These are phyloP conservation scores for Corynorhinus townsendii DNA, from an alignment of 2,113 vertebrate genomes.

Conservation along the genomic window DNA sequence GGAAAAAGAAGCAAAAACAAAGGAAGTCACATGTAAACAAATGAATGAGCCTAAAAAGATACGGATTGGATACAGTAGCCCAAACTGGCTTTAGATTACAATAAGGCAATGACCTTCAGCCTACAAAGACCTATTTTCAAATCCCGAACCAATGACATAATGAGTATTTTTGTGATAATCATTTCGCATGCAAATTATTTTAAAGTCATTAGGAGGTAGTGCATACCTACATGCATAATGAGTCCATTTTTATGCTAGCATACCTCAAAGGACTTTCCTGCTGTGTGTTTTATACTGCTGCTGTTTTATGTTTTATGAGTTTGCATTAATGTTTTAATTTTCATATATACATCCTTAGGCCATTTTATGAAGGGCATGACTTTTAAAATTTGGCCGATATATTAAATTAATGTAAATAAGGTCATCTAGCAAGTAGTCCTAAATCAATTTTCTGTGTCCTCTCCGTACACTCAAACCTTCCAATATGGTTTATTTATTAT, in stretches of 20 bases:
- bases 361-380: slow-evolving; percentile 68
- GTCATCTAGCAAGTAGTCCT: slow-evolving; percentile 35
- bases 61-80: neutral
- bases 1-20: slow-evolving; percentile 21
- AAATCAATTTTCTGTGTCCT: slow-evolving; percentile 55
- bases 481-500: slow-evolving; percentile 54
- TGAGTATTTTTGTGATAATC: neutral
- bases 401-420: slow-evolving; percentile 65
- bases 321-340: slow-evolving; percentile 70
- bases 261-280: slow-evolving; percentile 38
- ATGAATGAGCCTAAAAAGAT: neutral
- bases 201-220: slow-evolving; percentile 19
- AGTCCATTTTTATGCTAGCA: slow-evolving; percentile 32
- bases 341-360: slow-evolving; percentile 64
- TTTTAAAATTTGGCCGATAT: slow-evolving; percentile 52
- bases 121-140: neutral
- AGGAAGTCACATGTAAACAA: neutral
- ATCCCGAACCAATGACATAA: neutral
- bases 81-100: neutral
- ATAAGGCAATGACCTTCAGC: slow-evolving; percentile 31
- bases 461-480: slow-evolving; percentile 41
- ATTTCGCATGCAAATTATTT: slow-evolving; percentile 38
- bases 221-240: slow-evolving; percentile 11
- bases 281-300: slow-evolving; percentile 50
- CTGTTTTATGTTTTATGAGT: slow-evolving; percentile 51